Base-by-base conservation (phyloP, 2,888 invertebrate genomes). In the Agrochola macilenta region DNA sequence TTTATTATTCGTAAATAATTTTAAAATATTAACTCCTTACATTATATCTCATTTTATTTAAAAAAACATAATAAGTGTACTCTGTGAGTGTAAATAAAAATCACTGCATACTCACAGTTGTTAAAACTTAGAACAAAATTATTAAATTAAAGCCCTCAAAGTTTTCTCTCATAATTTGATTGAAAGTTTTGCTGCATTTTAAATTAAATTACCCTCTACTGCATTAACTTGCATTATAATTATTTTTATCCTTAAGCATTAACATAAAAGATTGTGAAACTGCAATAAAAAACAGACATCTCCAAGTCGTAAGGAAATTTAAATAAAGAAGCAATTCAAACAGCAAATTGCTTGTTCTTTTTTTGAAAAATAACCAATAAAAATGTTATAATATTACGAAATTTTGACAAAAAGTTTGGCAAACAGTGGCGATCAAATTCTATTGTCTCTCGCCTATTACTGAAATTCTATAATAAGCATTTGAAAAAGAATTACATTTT, bases 251-350 rank as follows among this genome's bases (percentile, higher is more conserved):
- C 23, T 20, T 7, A n/a, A 65, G 0, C 4, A 54, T 43, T 71
- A 7, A 9, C n/a, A 39, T 63, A 23, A 49, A 35, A 72, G 63
- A 57, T 65, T 63, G 23, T 5, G 39, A 76, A 86, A 83, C 58
- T 73, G 69, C 54, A 76, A 83, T 86, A 83, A 75, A 81, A 87
- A 58, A 58, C 70, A 75, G 66, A 74, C 26, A 61, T 61, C 35
- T 68, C 35, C 0, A 63, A 68, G 2, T 77, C 8, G n/a, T 5
- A 58, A 58, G 9, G 1, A 65, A 76, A 77, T 78, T 69, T 69
- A 0, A 72, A 71, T n/a, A 52, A 64, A 57, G 43, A 64, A 84
- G 8, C 1, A 63, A 54, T 69, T 54, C 0, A 49, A 61, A 73
- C n/a, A 65, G 39, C 30, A 72, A 49, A 20, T 60, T 64, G 1